Conservation (phyloP, 2,113 vertebrate species). For the Motacilla alba region DNA sequence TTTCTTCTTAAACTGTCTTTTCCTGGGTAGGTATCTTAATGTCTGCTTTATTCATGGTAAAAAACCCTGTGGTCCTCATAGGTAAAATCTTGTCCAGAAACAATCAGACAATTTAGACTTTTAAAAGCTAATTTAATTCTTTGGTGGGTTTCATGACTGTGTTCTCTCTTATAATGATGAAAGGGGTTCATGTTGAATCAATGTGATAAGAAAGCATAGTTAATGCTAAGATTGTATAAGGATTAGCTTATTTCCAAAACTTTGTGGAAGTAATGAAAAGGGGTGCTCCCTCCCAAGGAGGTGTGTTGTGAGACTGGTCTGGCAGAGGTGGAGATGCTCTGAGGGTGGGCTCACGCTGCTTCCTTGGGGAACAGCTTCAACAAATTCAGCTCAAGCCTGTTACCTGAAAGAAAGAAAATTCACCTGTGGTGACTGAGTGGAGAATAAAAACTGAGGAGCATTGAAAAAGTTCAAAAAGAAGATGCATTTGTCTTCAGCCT, state of each 20-base stretch:
- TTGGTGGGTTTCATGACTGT: background rate
- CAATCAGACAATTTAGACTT: background rate
- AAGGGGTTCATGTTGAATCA: background rate
- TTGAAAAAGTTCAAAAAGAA: background rate
- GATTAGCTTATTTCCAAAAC: background rate
- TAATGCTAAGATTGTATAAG: background rate
- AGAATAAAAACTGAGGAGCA: background rate
- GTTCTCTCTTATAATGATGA: background rate
- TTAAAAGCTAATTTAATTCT: background rate
- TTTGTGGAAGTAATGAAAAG: background rate
- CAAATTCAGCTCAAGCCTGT: background rate
- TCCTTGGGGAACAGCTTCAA: background rate
- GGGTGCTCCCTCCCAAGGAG: background rate
- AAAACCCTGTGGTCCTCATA: background rate
- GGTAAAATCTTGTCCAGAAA: background rate
- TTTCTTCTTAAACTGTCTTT: background rate
- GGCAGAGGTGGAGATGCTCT: background rate
- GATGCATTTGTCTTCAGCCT: background rate
- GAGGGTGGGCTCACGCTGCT: rapidly evolving
- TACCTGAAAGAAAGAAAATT: background rate
- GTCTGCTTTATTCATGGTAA: background rate
- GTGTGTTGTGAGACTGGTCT: rapidly evolving
- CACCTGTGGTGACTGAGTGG: background rate
- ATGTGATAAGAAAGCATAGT: background rate
- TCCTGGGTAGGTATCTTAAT: background rate